A percentile compares a stretch with the other conserved stretches of the same genome.
phyloP scores from a whole-genome alignment of 2,888 invertebrate species.

The Tenthredo amoena region DNA sequence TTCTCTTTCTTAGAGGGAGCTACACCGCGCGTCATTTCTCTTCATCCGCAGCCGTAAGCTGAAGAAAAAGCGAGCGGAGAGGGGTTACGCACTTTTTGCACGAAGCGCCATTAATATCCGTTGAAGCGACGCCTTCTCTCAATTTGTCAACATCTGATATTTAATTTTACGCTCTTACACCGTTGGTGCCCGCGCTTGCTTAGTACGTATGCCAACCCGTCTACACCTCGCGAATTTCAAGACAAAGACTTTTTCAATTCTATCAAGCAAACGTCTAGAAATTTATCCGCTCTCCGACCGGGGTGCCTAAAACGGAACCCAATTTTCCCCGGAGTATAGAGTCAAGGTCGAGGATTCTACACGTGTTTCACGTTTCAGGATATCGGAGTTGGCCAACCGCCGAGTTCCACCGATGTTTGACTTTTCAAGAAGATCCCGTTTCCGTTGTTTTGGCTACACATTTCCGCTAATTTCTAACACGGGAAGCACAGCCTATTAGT shows the following conservation, averaged over 20 bases:
- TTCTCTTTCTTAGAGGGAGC: constrained; percentile 64
- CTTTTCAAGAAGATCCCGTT: constrained; percentile 55
- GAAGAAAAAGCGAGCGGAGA: constrained; percentile 59
- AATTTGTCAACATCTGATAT: constrained; percentile 78
- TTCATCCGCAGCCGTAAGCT: constrained; percentile 74
- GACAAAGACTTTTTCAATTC: not conserved
- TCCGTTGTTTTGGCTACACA: constrained; percentile 60
- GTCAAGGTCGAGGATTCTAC: constrained; percentile 18
- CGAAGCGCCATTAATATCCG: constrained; percentile 77
- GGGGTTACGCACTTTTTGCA: constrained; percentile 74
- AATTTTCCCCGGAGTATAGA: constrained; percentile 18
- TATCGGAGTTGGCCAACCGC: constrained; percentile 58
- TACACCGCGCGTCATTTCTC: constrained; percentile 74
- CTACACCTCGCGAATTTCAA: constrained; percentile 7
- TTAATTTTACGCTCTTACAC: constrained; percentile 76
- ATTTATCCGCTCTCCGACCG: not conserved
- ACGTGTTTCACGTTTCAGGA: constrained; percentile 52
- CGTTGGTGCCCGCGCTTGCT: constrained; percentile 49
- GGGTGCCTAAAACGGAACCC: not conserved
- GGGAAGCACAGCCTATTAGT: constrained; percentile 26
- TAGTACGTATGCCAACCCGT: not conserved
- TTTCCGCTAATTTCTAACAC: constrained; percentile 59
- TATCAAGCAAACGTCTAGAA: not conserved
- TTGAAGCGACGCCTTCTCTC: constrained; percentile 76
- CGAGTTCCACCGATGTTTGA: constrained; percentile 63